phyloP scores from a whole-genome alignment of 2,797 vertebrate genomes.

The Brachyrhaphis roseni region DNA sequence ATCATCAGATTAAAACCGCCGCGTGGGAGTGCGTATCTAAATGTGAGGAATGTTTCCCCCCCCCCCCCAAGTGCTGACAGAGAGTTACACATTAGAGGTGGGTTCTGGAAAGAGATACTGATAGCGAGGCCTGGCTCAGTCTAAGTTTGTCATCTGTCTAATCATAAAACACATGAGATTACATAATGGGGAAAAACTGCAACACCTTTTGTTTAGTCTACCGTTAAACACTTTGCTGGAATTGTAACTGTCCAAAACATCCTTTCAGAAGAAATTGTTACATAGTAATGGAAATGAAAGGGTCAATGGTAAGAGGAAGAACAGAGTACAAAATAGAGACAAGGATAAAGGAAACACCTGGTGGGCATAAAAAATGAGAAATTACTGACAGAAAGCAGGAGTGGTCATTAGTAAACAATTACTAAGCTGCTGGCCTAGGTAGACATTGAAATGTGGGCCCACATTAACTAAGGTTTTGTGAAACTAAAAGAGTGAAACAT shows the following conservation, averaged over 20 bases:
- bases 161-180: constrained; percentile 32
- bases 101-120: constrained; percentile 54
- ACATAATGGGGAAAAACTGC: constrained; percentile 15
- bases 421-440: too few relatives aligned
- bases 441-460: too few relatives aligned
- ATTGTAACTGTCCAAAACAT: background rate
- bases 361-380: background rate
- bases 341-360: background rate
- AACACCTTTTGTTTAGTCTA: constrained; percentile 40
- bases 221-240: background rate
- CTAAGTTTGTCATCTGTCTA: constrained; percentile 46
- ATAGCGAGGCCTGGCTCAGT: constrained; percentile 53
- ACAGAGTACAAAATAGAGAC: background rate
- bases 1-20: background rate
- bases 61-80: constrained; percentile 59
- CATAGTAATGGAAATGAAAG: background rate
- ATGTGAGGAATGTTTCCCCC: constrained; percentile 11
- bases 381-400: background rate
- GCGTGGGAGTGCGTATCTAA: constrained; percentile 27
- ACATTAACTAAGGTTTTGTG: too few relatives aligned
- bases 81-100: constrained; percentile 46
- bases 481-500: too few relatives aligned
- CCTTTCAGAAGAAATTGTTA: background rate
- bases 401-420: background rate
- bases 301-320: background rate